A percentile compares a stretch with the other conserved stretches of the same genome.
Conservation (phyloP, 1,140 invertebrate genomes). For the Orussus abietinus region DNA sequence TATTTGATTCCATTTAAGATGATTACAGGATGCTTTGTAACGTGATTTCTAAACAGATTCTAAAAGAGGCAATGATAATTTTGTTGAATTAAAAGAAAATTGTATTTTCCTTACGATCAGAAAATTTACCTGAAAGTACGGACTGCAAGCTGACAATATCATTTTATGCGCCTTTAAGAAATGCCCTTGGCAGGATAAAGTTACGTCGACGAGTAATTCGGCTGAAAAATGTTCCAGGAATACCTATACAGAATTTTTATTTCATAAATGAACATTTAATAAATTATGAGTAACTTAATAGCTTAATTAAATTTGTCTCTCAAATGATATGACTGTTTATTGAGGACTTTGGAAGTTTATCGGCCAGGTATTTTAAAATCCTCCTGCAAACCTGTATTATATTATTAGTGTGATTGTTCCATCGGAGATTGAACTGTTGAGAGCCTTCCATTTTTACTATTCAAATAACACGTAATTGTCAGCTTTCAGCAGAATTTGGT, state of each 20-base stretch:
- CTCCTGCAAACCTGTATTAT: constrained; percentile 54
- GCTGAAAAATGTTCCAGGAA: constrained; percentile 53
- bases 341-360: no score
- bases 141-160: constrained; percentile 59
- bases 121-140: constrained; percentile 56
- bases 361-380: no score
- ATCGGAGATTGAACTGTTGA: constrained; percentile 56
- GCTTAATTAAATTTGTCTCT: background rate
- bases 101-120: background rate
- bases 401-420: constrained; percentile 57
- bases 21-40: constrained; percentile 51
- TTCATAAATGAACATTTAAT: background rate
- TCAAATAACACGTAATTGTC: no score
- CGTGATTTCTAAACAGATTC: constrained; percentile 49
- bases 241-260: constrained; percentile 30
- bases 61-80: constrained; percentile 19
- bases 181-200: constrained; percentile 56
- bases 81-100: constrained; percentile 8
- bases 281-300: constrained; percentile 1
- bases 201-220: constrained; percentile 59
- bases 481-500: no score
- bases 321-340: background rate
- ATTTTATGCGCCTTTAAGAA: constrained; percentile 59
- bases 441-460: constrained; percentile 6
- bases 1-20: constrained; percentile 53